Evolutionary conservation across 2,113 vertebrate genomes (phyloP).

Genomic region (Dissostichus mawsoni): DNA sequence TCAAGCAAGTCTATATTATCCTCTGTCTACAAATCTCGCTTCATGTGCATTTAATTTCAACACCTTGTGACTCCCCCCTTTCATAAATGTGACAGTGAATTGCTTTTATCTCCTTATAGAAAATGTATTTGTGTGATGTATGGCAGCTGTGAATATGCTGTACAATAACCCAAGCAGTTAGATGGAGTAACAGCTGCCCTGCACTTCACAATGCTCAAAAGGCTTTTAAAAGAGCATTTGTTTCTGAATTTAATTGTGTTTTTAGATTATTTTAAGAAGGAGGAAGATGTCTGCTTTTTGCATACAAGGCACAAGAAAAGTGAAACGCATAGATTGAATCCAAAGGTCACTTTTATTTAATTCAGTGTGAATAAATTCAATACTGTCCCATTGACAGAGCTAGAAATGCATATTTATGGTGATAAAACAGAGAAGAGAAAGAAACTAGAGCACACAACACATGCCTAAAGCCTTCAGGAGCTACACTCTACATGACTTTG

Average conservation of each 20-base stretch:
- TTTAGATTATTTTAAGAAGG: background rate
- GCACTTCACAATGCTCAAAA: background rate
- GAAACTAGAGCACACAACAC: constrained; percentile 36
- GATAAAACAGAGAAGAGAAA: constrained; percentile 29
- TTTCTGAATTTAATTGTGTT: background rate
- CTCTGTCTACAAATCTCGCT: constrained; percentile 28
- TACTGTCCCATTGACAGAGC: constrained; percentile 50
- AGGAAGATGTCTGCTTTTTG: background rate
- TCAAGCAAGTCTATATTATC: constrained; percentile 45
- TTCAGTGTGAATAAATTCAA: constrained; percentile 66
- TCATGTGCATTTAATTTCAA: constrained; percentile 29
- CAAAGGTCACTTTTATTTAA: constrained; percentile 83
- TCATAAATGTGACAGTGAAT: constrained; percentile 35
- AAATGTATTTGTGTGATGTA: constrained; percentile 40
- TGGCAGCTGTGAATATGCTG: constrained; percentile 10
- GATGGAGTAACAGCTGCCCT: constrained; percentile 21
- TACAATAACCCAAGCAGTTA: constrained; percentile 6
- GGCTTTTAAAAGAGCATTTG: too few species aligned
- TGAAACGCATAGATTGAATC: constrained; percentile 9
- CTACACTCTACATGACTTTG: constrained; percentile 35
- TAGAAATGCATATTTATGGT: constrained; percentile 36
- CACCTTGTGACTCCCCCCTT: constrained; percentile 13
- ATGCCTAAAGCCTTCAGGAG: background rate
- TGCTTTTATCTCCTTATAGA: constrained; percentile 31
- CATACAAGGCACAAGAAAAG: background rate